Evolutionary conservation across 2,113 vertebrate species (phyloP), one percentile per base, ranked within the genome.

Genomic region (Peucedramus taeniatus): DNA sequence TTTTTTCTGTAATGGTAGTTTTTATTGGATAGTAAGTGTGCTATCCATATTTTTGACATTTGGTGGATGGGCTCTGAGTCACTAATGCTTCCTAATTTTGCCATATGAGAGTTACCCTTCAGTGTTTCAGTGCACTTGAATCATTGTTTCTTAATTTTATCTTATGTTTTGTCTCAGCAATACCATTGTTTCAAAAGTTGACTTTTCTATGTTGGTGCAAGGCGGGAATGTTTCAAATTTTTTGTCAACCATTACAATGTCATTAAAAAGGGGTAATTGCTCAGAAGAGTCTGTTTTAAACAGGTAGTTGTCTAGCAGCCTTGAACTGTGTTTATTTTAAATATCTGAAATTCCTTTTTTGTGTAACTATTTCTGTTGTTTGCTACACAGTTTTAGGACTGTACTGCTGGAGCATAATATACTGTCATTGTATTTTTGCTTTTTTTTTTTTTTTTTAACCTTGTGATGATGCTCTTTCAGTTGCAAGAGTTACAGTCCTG

Each of bases 321-420:
- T 83, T 35, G 4, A 77, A 33, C 39, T 57, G 17, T 53, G 10
- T 59, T 74, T 79, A 27, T 40, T 64, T 75, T 59, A 35, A 37
- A 16, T 72, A 10, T 60, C 27, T 83, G 31, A 90, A 45, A 28
- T 42, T 61, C 6, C 8, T 72, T 70, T 37, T 64, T 57, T 37
- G 30, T 39, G 2, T 63, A 28, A 24, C 6, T 1, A 10, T 60
- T 78, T 75, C 18, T 87, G 15, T 31, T 33, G 9, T 57, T 49
- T 0, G 0, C 2, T 35, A 57, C 8, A 31, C 13, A 51, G 1
- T 33, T 94, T 15, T 74, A 89, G 31, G 40, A 37, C 17, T 74
- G 5, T 66, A 65, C 35, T 66, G 12, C 45, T 90, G 42, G 22
- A 65, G 11, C 14, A 11, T 64, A 40, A 56, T 64, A 42, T 5